phyloP scores from a whole-genome alignment of 2,113 vertebrate species.

The Nesoenas mayeri region DNA sequence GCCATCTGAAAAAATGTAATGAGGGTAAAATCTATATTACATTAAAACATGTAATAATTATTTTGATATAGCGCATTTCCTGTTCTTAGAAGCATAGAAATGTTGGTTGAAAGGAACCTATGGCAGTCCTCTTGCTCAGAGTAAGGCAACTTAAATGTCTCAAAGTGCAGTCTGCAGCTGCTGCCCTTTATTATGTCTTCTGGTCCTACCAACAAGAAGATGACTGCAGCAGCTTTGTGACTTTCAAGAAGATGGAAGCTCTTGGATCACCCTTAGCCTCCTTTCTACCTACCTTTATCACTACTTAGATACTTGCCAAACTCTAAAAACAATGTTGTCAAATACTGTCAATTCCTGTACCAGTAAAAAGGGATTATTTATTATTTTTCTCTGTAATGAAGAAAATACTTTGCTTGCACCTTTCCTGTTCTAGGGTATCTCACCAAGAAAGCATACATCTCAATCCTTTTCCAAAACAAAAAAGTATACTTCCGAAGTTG shows the following conservation, averaged over 20 bases:
- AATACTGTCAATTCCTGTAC: not conserved
- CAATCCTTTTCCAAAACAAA: not conserved
- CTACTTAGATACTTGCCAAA: not conserved
- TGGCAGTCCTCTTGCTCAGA: not conserved
- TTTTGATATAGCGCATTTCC: not conserved
- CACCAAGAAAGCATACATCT: not conserved
- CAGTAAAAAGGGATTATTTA: not conserved
- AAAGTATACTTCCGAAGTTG: not conserved
- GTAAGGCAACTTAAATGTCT: not conserved
- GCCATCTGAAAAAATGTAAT: not conserved
- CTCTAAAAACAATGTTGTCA: conserved; percentile 7
- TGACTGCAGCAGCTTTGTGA: not conserved
- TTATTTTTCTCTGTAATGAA: not conserved
- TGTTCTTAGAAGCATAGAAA: not conserved
- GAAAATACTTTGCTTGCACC: not conserved
- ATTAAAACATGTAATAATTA: not conserved
- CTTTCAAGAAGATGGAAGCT: not conserved
- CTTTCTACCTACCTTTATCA: not conserved
- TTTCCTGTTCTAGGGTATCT: not conserved
- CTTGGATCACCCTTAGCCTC: not conserved
- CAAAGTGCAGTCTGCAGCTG: not conserved
- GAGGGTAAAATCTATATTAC: not conserved
- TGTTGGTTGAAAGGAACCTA: not conserved
- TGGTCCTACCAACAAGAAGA: not conserved
- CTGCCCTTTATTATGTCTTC: not conserved